Evolutionary conservation across 2,113 vertebrate species (phyloP), one percentile per base, ranked within the genome.

Genomic region (Dipodomys spectabilis): DNA sequence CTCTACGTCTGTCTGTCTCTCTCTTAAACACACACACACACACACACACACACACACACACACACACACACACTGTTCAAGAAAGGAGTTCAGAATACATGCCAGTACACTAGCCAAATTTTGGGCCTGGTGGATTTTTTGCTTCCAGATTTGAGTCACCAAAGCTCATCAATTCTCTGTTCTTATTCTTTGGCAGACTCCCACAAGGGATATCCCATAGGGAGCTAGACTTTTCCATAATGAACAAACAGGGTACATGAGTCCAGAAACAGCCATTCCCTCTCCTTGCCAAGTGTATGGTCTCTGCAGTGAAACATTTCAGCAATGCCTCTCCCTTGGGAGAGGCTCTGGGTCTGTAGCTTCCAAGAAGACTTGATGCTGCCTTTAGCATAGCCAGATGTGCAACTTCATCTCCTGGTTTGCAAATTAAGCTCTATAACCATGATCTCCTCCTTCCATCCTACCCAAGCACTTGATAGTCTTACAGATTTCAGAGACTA

Each of bases 261-360:
- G 93, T 95, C 97, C 96, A 97, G 95, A 97, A 97, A 97, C 96
- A 97, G 97, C 95, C 95, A 96, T 95, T 95, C 92, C 96, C 82
- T 93, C 88, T 94, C 86, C 82, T 80, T 97, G 97, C 97, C 97
- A 97, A 97, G 94, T 88, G 86, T 95, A 96, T 96, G 96, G 97
- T 97, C 97, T 97, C 95, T 85, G 96, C 96, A 96, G 93, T 94
- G 96, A 97, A 97, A 96, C 96, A 97, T 97, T 96, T 97, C 96
- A 97, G 94, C 97, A 96, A 97, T 97, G 96, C 89, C 88, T 96
- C 93, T 85, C 95, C 90, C 94, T 44, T n/a, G 96, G 96, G 96
- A 97, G 78, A 91, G 74, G 78, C 73, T 83, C 89, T 95, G 81
- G 92, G 94, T 91, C 93, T 96, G 87, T 69, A 94, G 96, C 84